A percentile compares a stretch with the other conserved stretches of the same genome.
Evolutionary conservation across 2,888 invertebrate genomes (phyloP).

Genomic region (Ceramica pisi): DNA sequence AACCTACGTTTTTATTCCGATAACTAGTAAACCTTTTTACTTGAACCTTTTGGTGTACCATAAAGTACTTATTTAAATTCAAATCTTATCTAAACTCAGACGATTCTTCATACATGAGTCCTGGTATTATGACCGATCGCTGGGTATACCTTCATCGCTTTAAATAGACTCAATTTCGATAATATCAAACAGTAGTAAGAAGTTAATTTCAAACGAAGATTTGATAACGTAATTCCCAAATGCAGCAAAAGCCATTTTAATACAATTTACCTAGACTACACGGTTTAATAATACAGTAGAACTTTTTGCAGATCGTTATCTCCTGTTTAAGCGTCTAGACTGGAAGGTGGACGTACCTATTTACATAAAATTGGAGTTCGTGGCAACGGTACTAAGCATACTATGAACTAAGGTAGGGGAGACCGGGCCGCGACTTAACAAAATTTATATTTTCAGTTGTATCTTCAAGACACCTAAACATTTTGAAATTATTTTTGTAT

Average conservation of each 20-base stretch:
- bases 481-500: too few relatives aligned
- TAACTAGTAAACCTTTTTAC: background rate
- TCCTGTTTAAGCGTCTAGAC: slow-evolving; percentile 55
- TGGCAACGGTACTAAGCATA: slow-evolving; percentile 17
- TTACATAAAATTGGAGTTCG: slow-evolving; percentile 52
- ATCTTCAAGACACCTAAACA: too few relatives aligned
- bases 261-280: slow-evolving; percentile 26
- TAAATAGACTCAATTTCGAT: background rate
- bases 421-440: too few relatives aligned
- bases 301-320: slow-evolving; percentile 53
- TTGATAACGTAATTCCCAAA: slow-evolving; percentile 8
- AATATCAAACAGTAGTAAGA: background rate
- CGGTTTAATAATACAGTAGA: slow-evolving; percentile 26
- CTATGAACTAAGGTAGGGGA: background rate
- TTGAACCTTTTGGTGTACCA: too few relatives aligned
- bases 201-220: background rate
- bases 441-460: too few relatives aligned
- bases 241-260: slow-evolving; percentile 31
- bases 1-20: background rate
- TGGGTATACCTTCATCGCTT: background rate
- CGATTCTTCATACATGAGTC: background rate
- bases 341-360: slow-evolving; percentile 16
- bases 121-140: background rate
- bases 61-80: too few relatives aligned
- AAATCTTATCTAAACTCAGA: too few relatives aligned